Evolutionary conservation across 1,140 invertebrate genomes (phyloP).

Genomic region (Oscheius sp.): DNA sequence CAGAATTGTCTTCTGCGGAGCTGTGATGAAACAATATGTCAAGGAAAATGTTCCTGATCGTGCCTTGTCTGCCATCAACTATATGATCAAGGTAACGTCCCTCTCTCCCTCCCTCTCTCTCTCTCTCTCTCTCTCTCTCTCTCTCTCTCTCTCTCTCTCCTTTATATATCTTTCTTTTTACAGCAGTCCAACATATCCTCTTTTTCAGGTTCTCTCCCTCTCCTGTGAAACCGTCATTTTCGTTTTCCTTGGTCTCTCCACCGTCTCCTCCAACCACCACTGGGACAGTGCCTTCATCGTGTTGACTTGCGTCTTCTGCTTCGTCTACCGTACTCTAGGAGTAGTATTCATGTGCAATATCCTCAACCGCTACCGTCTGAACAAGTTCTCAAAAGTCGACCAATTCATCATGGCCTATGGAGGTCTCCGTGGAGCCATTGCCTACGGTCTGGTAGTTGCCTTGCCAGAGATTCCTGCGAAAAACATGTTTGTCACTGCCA

Average conservation of each 20-base stretch:
- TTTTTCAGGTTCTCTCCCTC: slow-evolving; percentile 71
- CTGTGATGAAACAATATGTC: slow-evolving; percentile 99
- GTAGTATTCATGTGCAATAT: slow-evolving; percentile 57
- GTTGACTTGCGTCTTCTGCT: slow-evolving; percentile 89
- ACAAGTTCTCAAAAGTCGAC: slow-evolving; percentile 62
- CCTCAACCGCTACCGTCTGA: slow-evolving; percentile 60
- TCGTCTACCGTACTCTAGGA: slow-evolving; percentile 78
- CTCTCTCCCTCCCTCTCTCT: slow-evolving; percentile 71
- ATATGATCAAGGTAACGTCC: slow-evolving; percentile 78
- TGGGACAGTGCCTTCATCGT: slow-evolving; percentile 95
- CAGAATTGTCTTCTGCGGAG: slow-evolving; percentile 94
- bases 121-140: slow-evolving; percentile 71
- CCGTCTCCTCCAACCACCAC: slow-evolving; percentile 81
- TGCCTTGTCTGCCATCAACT: slow-evolving; percentile 94
- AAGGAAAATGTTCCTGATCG: slow-evolving; percentile 95
- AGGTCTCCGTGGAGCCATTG: slow-evolving; percentile 66
- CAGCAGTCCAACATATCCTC: too few species aligned
- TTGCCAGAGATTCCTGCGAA: slow-evolving; percentile 63
- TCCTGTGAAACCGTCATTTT: slow-evolving; percentile 95
- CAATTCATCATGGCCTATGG: slow-evolving; percentile 67
- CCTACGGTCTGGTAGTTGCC: slow-evolving; percentile 65
- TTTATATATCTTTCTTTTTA: too few species aligned
- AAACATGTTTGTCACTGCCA: slow-evolving; percentile 64
- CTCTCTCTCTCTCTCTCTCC: too few species aligned
- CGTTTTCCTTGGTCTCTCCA: slow-evolving; percentile 95